Evolutionary conservation across 2,797 vertebrate species (phyloP).

Genomic region (Miichthys miiuy): DNA sequence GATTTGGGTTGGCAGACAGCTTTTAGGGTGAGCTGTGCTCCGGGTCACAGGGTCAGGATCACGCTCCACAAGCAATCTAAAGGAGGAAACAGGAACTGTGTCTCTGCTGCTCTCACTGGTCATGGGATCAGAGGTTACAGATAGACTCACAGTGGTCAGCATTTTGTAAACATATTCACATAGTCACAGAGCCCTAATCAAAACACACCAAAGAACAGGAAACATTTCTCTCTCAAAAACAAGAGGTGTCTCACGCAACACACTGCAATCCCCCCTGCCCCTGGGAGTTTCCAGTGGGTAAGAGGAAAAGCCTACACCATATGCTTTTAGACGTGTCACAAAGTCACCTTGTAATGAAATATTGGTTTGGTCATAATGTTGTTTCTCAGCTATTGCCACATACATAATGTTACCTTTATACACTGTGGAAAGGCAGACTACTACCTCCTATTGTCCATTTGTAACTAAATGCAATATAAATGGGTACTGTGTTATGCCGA

Average conservation of each 20-base stretch:
- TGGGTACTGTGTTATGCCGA: constrained; percentile 79
- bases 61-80: constrained; percentile 49
- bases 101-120: constrained; percentile 50
- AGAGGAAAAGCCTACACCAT: constrained; percentile 18
- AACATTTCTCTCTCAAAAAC: constrained; percentile 66
- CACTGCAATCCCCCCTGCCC: no score
- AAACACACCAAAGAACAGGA: constrained; percentile 69
- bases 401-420: not conserved
- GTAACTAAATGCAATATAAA: not conserved
- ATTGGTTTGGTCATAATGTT: not conserved
- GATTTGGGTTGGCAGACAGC: constrained; percentile 37
- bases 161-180: constrained; percentile 74
- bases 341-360: not conserved
- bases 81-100: constrained; percentile 75
- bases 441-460: constrained; percentile 5
- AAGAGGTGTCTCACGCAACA: constrained; percentile 66
- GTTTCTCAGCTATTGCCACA: constrained; percentile 10
- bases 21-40: constrained; percentile 21
- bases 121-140: constrained; percentile 63
- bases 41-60: constrained; percentile 32
- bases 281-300: constrained; percentile 21
- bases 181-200: constrained; percentile 67
- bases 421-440: not conserved
- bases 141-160: constrained; percentile 70
- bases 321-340: constrained; percentile 1